Percentiles rank a stretch among this genome's conserved stretches.
Evolutionary conservation across 2,888 invertebrate genomes (phyloP).

Genomic region (Euphydryas editha): DNA sequence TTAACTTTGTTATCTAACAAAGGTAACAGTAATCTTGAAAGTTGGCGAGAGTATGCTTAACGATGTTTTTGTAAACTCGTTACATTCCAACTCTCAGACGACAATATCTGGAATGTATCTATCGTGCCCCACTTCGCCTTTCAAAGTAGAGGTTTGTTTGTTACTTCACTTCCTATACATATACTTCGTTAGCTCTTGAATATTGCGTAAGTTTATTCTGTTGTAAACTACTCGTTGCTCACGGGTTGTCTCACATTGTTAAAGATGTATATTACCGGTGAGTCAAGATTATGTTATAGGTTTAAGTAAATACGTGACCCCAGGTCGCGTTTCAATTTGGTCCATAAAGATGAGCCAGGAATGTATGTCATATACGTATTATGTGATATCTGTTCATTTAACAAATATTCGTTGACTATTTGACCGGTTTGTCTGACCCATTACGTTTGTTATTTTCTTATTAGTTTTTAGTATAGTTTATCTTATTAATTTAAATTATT

Average conservation of each 20-base stretch:
- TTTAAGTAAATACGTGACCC: too few species aligned
- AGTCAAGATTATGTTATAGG: not conserved
- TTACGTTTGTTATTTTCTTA: too few species aligned
- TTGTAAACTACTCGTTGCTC: not conserved
- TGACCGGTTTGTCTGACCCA: too few species aligned
- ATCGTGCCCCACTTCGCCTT: conserved; percentile 16
- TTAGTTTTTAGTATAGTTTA: too few species aligned
- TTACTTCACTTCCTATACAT: conserved; percentile 19
- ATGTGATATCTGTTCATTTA: too few species aligned
- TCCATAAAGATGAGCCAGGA: too few species aligned
- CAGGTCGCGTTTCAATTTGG: too few species aligned
- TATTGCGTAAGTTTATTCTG: conserved; percentile 10
- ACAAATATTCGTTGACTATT: too few species aligned
- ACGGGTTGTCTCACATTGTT: not conserved
- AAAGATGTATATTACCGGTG: not conserved
- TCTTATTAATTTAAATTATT: too few species aligned
- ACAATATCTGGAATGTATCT: conserved; percentile 29
- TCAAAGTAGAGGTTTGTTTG: conserved; percentile 21
- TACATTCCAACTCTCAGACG: conserved; percentile 28
- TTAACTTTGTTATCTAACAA: conserved; percentile 36
- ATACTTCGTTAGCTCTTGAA: conserved; percentile 11
- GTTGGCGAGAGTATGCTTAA: conserved; percentile 28
- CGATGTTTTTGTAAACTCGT: conserved; percentile 36
- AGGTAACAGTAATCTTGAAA: conserved; percentile 32
- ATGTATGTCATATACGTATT: too few species aligned